Evolutionary conservation across 2,113 vertebrate genomes (phyloP).

Genomic region (Capreolus pygargus): DNA sequence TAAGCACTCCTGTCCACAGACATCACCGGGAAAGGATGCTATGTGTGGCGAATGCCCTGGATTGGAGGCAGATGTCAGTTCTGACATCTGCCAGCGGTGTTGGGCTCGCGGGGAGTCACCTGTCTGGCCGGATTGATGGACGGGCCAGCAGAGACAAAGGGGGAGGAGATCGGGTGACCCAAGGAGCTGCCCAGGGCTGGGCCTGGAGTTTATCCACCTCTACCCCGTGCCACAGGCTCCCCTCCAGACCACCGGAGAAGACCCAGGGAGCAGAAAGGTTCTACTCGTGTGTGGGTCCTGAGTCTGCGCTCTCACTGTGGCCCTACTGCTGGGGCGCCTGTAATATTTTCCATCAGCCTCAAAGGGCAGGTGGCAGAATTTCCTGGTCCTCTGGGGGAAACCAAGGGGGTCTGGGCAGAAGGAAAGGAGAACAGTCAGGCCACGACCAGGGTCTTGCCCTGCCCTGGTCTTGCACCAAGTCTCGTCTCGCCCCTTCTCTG

Average conservation of each 20-base stretch:
- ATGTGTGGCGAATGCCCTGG: rapidly evolving
- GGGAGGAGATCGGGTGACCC: neutral
- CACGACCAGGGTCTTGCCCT: neutral
- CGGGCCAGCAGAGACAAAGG: rapidly evolving
- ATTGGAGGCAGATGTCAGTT: neutral
- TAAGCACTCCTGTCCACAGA: neutral
- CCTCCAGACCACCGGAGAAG: neutral
- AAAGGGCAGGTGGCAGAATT: neutral
- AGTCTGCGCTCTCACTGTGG: rapidly evolving
- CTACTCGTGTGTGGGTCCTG: rapidly evolving
- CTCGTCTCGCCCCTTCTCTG: neutral
- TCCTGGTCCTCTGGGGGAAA: neutral
- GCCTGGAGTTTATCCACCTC: no score
- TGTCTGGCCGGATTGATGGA: neutral
- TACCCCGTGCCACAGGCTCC: rapidly evolving
- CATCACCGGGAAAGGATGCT: rapidly evolving
- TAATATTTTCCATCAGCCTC: neutral
- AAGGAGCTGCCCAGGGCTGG: rapidly evolving
- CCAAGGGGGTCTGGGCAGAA: neutral
- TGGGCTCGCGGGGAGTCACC: rapidly evolving
- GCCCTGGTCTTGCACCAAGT: neutral
- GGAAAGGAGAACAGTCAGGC: neutral
- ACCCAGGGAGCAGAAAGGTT: neutral
- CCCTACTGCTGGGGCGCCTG: neutral
- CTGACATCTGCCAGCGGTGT: neutral